phyloP scores from a whole-genome alignment of 1,140 invertebrate species.

The Papilio polytes region DNA sequence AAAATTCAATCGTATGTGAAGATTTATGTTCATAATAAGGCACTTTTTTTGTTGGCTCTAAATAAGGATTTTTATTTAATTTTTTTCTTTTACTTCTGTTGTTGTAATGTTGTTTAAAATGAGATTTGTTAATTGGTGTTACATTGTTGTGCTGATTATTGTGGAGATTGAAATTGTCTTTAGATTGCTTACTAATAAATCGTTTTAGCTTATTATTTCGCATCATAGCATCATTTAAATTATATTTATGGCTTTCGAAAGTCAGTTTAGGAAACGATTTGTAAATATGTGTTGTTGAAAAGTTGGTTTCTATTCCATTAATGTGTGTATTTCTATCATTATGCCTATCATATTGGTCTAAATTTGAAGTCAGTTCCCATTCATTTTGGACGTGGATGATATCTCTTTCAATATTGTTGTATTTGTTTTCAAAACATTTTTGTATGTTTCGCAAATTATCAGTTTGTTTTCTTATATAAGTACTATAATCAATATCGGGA shows the following conservation, averaged over 20 bases:
- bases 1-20: constrained; percentile 45
- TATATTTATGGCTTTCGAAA: constrained; percentile 53
- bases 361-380: neutral
- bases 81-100: constrained; percentile 31
- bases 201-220: constrained; percentile 28
- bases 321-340: neutral
- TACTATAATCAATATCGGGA: neutral
- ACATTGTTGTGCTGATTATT: constrained; percentile 8
- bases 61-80: neutral
- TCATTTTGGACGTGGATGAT: neutral
- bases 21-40: constrained; percentile 25
- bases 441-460: neutral
- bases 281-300: neutral
- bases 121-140: neutral
- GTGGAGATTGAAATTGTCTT: constrained; percentile 47
- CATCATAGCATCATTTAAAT: neutral
- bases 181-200: constrained; percentile 51
- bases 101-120: constrained; percentile 30
- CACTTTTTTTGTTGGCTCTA: neutral
- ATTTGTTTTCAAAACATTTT: neutral
- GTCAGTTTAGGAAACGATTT: constrained; percentile 44
- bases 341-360: neutral
- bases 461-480: neutral
- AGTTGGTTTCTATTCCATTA: neutral
- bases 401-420: neutral